phyloP scores from a whole-genome alignment of 2,797 vertebrate species.

The Sebastolobus altivelis region DNA sequence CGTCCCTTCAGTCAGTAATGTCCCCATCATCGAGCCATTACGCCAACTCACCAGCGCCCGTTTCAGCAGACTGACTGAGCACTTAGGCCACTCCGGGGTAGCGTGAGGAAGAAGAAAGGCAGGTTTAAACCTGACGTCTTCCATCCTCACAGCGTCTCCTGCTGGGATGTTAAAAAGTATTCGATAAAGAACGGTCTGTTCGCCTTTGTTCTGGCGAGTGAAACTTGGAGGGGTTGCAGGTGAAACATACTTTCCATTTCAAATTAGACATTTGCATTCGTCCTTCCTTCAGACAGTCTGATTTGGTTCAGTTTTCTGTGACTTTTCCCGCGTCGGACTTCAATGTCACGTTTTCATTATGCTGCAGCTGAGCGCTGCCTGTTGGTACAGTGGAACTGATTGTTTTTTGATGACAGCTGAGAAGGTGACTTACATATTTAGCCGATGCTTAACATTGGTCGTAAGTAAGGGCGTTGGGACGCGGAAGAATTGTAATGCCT shows the following conservation, averaged over 20 bases:
- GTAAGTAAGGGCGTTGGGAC: slow-evolving; percentile 40
- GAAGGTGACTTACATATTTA: slow-evolving; percentile 76
- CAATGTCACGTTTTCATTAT: slow-evolving; percentile 75
- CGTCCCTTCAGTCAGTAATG: slow-evolving; percentile 51
- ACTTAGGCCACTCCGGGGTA: slow-evolving; percentile 16
- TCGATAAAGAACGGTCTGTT: slow-evolving; percentile 32
- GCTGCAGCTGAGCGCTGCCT: slow-evolving; percentile 50
- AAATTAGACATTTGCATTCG: slow-evolving; percentile 72
- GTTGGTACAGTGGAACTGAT: slow-evolving; percentile 72
- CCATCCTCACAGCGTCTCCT: slow-evolving; percentile 14
- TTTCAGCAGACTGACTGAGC: slow-evolving; percentile 51
- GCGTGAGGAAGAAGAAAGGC: slow-evolving; percentile 14
- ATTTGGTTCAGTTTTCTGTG: slow-evolving; percentile 51
- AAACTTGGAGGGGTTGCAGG: slow-evolving; percentile 35
- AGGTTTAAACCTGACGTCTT: background rate
- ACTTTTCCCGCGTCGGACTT: slow-evolving; percentile 54
- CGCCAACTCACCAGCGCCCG: slow-evolving; percentile 17
- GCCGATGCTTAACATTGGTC: slow-evolving; percentile 58
- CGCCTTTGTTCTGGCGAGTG: slow-evolving; percentile 30
- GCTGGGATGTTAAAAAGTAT: slow-evolving; percentile 30
- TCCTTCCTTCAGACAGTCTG: slow-evolving; percentile 55
- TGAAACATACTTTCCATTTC: slow-evolving; percentile 61
- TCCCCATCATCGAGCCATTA: slow-evolving; percentile 58
- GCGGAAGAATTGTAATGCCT: slow-evolving; percentile 14
- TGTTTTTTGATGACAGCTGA: slow-evolving; percentile 75